Evolutionary conservation across 1,140 invertebrate species (phyloP), one percentile per base, ranked within the genome.

Genomic region (Drosophila fuyamai): DNA sequence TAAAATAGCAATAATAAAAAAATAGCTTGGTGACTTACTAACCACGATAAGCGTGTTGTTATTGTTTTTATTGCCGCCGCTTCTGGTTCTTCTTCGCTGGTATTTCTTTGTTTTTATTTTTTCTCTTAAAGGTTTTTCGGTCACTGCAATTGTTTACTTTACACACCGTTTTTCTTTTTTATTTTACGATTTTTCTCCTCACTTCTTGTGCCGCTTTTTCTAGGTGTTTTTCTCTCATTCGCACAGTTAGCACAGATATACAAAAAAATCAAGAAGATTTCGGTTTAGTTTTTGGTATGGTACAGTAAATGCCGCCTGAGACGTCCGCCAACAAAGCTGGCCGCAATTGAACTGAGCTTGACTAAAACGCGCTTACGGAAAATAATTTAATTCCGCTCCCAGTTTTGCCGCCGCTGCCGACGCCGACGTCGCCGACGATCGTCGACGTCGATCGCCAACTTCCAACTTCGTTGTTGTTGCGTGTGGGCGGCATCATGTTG

Each of bases 331-430:
- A 55, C 79, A 90, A 68, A 57, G 79, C 79, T 80, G 59, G 85
- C 76, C 78, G 81, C 86, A 80, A 90, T 90, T 86, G 82, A 90
- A 90, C 86, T 90, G 86, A 90, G 86, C 86, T 90, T 90, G 47
- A 32, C 79, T 76, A 80, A 80, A 66, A 61, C 63, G 72, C 76
- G 81, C 75, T 82, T 88, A 88, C 76, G 82, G 79, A 90, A 86
- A 90, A 90, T 90, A 82, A 90, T 90, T 90, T 74, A 90, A 90
- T 90, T 90, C 76, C 82, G 78, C 72, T 73, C 63, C 63, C 51
- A 60, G 38, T 36, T 68, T 60, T 32, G 29, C 29, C 29, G 29
- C 29, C 29, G 41, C 40, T 62, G 61, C 32, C 50, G 27, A 43
- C n/a, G 44, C 29, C 43, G 36, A 38, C 57, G 47, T 70, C 59